Base-by-base conservation (phyloP, 2,113 vertebrate genomes). In the Coptodon rendalli region DNA sequence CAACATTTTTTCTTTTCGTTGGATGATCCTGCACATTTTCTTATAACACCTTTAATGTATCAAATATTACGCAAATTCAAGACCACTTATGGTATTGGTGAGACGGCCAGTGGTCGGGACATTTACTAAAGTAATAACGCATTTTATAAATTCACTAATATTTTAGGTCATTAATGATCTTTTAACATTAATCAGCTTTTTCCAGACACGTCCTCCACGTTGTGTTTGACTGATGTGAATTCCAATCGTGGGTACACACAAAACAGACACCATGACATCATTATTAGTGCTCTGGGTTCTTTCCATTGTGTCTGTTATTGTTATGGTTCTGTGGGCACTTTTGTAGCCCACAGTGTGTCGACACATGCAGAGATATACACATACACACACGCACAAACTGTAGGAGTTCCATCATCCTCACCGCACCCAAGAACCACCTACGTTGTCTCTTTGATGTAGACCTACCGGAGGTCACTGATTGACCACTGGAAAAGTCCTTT, bases 181-280 rank as follows among this genome's bases (percentile, higher is more conserved):
- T 83, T 80, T 27, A 80, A 66, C 9, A 82, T 45, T 24, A 29
- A 78, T 81, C 14, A 79, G 11, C 53, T 81, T 81, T 86, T 84
- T 85, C 89, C 68, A 91, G 57, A 71, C 79, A 73, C 66, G 31
- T 83, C 80, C 45, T 54, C 16, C 31, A 38, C 6, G 8, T 45
- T 3, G 2, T 84, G 24, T 86, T 36, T 63, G 66, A 87, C 80
- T 63, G 22, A 43, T 2, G 38, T 83, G 45, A 81, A 90, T 93
- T 89, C 85, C 88, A 84, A 19, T 89, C 11, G 34, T 52, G 10
- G 45, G 27, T 6, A 87, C 86, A 93, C 88, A 88, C 53, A 82
- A 79, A 91, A 86, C 85, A 90, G 71, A 87, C 73, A 54, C 27
- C 50, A 92, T 95, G 91, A 95, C 90, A 90, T 93, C 93, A 95